These are phyloP conservation scores for Latrodectus geometricus DNA, from an alignment of 1,140 invertebrate species.

Conservation along the genomic window DNA sequence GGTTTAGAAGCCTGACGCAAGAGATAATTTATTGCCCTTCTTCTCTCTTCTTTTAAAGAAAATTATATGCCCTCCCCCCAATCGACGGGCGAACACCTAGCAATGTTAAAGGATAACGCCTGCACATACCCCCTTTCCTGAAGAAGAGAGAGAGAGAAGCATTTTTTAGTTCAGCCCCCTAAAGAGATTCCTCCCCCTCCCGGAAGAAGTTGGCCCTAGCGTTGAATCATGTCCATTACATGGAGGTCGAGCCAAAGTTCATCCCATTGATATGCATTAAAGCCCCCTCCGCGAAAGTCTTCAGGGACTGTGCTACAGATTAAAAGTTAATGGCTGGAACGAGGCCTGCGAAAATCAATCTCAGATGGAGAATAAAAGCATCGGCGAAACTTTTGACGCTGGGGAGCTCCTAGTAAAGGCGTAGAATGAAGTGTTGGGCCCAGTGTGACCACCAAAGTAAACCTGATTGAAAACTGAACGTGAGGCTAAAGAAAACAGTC, in stretches of 20 bases:
- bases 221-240: conserved; percentile 61
- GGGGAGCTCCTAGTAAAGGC: conserved; percentile 44
- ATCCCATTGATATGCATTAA: conserved; percentile 62
- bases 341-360: conserved; percentile 60
- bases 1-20: conserved; percentile 26
- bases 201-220: conserved; percentile 25
- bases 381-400: conserved; percentile 58
- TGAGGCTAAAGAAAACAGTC: conserved; percentile 61
- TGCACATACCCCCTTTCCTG: not conserved
- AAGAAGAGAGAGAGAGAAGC: not conserved
- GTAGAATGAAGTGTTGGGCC: conserved; percentile 61
- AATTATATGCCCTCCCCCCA: conserved; percentile 44
- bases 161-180: conserved; percentile 28
- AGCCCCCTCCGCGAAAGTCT: conserved; percentile 50
- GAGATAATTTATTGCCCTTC: conserved; percentile 58
- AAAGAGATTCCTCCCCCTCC: conserved; percentile 9
- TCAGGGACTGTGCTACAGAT: conserved; percentile 55
- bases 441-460: conserved; percentile 56
- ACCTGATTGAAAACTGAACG: conserved; percentile 62
- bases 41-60: conserved; percentile 56
- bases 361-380: conserved; percentile 59
- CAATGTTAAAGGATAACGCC: conserved; percentile 24
- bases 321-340: conserved; percentile 62
- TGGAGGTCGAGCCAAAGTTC: conserved; percentile 56
- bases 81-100: conserved; percentile 43